A percentile compares a stretch with the other conserved stretches of the same genome.
These are phyloP conservation scores for Antennarius maculatus DNA, from an alignment of 2,797 vertebrate genomes.

Conservation along the genomic window DNA sequence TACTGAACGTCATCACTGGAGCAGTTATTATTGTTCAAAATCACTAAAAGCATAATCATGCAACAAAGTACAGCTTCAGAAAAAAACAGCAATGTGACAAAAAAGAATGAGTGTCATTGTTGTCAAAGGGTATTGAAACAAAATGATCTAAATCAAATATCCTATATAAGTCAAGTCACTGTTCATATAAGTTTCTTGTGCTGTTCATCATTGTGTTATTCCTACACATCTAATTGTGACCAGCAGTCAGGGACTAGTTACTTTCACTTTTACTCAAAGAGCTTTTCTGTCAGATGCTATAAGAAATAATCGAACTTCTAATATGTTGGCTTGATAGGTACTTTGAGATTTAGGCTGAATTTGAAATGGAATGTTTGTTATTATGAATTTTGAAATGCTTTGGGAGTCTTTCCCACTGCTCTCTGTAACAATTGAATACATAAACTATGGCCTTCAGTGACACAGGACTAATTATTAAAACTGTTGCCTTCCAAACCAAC, in stretches of 20 bases:
- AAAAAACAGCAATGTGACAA: conserved; percentile 16
- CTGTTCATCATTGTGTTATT: neutral
- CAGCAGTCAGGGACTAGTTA: conserved; percentile 3
- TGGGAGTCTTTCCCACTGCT: neutral
- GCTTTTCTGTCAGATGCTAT: conserved; percentile 9
- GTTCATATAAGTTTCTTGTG: neutral
- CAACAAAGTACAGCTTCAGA: conserved; percentile 24
- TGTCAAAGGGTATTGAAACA: neutral
- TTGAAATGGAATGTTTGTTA: neutral
- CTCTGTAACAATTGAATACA: conserved; percentile 3
- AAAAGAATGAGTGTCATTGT: conserved; percentile 2
- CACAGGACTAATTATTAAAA: too few relatives aligned
- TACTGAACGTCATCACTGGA: conserved; percentile 26
- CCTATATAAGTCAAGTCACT: neutral
- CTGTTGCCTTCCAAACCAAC: too few relatives aligned
- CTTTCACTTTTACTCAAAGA: conserved; percentile 7
- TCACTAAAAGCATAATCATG: conserved; percentile 6
- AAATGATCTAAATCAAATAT: neutral
- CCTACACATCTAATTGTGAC: neutral
- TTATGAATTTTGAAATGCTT: conserved; percentile 17
- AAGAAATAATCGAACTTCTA: conserved; percentile 36
- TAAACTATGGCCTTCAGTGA: neutral
- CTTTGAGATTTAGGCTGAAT: conserved; percentile 27
- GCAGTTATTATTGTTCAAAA: conserved; percentile 31
- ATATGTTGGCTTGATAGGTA: conserved; percentile 49